Evolutionary conservation across 2,797 vertebrate species (phyloP).

Genomic region (Smutsia gigantea): DNA sequence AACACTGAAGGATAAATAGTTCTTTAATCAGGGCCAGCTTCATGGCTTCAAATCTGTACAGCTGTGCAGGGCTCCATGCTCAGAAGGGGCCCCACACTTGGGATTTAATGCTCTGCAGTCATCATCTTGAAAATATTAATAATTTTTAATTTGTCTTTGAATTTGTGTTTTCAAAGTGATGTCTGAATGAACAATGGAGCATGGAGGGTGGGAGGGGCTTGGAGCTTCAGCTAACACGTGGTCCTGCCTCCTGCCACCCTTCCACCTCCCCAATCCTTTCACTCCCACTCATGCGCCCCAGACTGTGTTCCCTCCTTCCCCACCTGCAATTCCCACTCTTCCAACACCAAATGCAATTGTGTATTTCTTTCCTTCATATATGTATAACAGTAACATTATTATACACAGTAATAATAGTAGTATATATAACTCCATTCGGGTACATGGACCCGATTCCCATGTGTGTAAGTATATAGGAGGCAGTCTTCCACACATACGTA

Average conservation of each 20-base stretch:
- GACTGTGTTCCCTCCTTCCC: too few species aligned
- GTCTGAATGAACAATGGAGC: neutral
- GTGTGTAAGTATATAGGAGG: too few species aligned
- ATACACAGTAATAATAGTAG: too few species aligned
- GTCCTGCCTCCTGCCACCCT: neutral
- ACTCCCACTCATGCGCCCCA: too few species aligned
- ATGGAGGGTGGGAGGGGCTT: neutral
- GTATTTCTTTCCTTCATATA: too few species aligned
- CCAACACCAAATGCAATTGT: too few species aligned
- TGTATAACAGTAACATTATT: too few species aligned
- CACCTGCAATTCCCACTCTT: too few species aligned
- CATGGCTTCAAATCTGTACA: neutral
- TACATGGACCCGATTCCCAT: too few species aligned
- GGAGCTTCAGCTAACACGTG: neutral
- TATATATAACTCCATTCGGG: too few species aligned
- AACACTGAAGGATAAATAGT: neutral
- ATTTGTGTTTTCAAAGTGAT: neutral
- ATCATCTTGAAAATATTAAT: neutral
- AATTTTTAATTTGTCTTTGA: neutral
- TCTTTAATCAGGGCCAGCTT: neutral
- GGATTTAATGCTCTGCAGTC: neutral
- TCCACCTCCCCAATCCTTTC: neutral
- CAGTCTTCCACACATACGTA: too few species aligned
- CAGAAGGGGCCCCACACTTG: neutral
- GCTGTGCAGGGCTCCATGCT: accelerated